A percentile compares a stretch with the other conserved stretches of the same genome.
These are phyloP conservation scores for Peromyscus attwateri DNA, from an alignment of 2,797 vertebrate genomes.

Conservation along the genomic window DNA sequence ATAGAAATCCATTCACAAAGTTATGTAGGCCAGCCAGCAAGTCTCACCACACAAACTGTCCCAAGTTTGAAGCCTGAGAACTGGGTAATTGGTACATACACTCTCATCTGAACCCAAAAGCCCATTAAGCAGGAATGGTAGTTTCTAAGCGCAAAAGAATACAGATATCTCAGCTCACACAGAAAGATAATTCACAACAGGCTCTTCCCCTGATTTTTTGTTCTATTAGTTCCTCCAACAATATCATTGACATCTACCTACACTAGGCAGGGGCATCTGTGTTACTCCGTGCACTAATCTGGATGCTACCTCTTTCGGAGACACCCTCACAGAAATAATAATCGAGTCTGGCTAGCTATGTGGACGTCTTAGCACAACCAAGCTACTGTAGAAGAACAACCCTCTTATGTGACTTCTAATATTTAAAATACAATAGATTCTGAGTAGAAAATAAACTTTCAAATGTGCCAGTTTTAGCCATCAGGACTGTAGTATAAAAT, in stretches of 20 bases:
- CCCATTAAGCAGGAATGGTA: not conserved
- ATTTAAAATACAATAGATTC: slow-evolving; percentile 29
- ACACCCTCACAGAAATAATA: not conserved
- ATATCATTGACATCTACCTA: not conserved
- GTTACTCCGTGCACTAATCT: not conserved
- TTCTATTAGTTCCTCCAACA: not conserved
- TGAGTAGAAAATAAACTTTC: slow-evolving; percentile 23
- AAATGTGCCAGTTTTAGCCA: not conserved
- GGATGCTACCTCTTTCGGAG: not conserved
- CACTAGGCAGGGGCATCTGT: not conserved
- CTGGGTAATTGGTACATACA: no score
- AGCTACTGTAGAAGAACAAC: not conserved
- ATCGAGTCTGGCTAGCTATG: not conserved
- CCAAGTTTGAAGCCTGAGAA: not conserved
- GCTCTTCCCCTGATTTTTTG: not conserved
- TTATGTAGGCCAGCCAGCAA: not conserved
- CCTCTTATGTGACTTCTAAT: not conserved
- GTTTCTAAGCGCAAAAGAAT: not conserved
- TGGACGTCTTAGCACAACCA: not conserved
- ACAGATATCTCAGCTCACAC: not conserved
- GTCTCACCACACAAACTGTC: not conserved
- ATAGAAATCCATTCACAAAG: not conserved
- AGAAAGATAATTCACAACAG: not conserved
- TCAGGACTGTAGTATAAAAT: not conserved
- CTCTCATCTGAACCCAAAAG: not conserved